Evolutionary conservation across 2,888 invertebrate species (phyloP).

Genomic region (Cosmia trapezina): DNA sequence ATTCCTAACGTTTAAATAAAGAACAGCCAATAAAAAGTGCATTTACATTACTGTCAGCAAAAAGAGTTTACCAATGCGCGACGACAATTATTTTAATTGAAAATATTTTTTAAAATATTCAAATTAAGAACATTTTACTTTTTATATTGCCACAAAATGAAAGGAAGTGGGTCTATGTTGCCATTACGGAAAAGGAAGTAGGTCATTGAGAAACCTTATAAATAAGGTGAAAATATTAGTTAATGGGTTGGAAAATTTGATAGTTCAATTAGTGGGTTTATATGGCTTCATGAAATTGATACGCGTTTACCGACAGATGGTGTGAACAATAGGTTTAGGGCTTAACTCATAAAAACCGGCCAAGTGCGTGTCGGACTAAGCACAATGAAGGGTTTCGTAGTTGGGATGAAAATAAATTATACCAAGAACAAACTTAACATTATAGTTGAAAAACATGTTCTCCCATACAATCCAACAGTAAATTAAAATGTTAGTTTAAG

Average conservation of each 20-base stretch:
- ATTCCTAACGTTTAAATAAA: not conserved
- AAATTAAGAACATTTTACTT: conserved; percentile 22
- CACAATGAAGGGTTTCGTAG: no score
- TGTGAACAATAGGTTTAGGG: conserved; percentile 15
- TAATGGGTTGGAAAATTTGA: conserved; percentile 61
- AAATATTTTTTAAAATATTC: no score
- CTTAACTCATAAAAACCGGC: not conserved
- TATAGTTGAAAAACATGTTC: no score
- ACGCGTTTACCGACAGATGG: conserved; percentile 3
- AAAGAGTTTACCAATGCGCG: not conserved
- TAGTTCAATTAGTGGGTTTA: conserved; percentile 52
- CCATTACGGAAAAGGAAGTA: conserved; percentile 38
- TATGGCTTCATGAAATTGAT: conserved; percentile 59
- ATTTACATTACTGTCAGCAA: not conserved
- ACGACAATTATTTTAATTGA: not conserved
- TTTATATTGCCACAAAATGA: conserved; percentile 11
- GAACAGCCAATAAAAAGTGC: not conserved
- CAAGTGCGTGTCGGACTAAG: no score
- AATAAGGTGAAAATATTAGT: conserved; percentile 50
- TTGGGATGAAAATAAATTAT: no score
- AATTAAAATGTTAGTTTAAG: no score
- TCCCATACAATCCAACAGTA: no score
- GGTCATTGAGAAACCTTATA: conserved; percentile 49
- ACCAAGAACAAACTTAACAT: no score
- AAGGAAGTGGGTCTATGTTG: conserved; percentile 24